Conservation (phyloP, 2,113 vertebrate genomes). For the Pampusana beccarii region DNA sequence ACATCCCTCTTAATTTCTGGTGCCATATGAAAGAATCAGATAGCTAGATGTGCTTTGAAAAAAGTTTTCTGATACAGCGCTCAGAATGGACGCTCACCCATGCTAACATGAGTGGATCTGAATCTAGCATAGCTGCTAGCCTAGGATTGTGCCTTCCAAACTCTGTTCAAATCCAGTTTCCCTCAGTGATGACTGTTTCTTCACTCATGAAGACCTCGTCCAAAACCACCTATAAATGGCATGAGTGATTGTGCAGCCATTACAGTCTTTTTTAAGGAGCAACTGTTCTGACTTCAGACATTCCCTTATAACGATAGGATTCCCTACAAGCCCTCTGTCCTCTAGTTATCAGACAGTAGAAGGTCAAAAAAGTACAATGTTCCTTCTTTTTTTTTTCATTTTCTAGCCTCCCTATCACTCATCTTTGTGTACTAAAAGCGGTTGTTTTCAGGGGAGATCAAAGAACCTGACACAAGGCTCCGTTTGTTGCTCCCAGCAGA, state of each 20-base stretch:
- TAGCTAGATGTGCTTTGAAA: not conserved
- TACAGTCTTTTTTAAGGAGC: not conserved
- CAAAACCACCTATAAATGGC: not conserved
- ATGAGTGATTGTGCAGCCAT: not conserved
- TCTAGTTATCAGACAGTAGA: not conserved
- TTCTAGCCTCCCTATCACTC: not conserved
- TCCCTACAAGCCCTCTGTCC: not conserved
- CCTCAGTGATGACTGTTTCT: not conserved
- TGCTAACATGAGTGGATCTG: not conserved
- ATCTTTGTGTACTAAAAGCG: slow-evolving; percentile 24
- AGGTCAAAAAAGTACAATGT: not conserved
- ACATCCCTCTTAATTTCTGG: not conserved
- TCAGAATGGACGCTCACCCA: not conserved
- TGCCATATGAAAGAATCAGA: not conserved
- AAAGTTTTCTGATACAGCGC: not conserved
- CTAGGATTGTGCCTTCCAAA: not conserved
- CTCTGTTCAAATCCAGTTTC: not conserved
- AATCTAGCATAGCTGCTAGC: not conserved
- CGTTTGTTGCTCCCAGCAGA: slow-evolving; percentile 24
- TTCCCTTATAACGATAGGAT: not conserved
- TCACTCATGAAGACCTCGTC: not conserved
- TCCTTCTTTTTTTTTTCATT: not conserved
- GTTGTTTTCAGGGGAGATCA: slow-evolving; percentile 16
- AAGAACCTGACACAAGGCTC: slow-evolving; percentile 35
- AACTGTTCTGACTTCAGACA: not conserved